Evolutionary conservation across 1,140 invertebrate species (phyloP), one percentile per base, ranked within the genome.

Genomic region (Polypedilum vanderplanki): DNA sequence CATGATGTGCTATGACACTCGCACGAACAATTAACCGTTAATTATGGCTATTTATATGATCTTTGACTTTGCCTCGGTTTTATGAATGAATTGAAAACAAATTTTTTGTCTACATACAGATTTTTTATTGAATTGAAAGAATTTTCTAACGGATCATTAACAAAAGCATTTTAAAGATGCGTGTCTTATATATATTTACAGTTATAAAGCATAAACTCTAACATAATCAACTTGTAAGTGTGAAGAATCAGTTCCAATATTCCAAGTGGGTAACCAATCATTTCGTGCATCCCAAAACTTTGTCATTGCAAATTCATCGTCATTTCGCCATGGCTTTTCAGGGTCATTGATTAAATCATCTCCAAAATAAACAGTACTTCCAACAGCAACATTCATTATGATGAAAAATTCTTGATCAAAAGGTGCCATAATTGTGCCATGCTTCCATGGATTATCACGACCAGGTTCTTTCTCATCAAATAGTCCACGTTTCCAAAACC

Each of bases 161-260:
- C 24, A 33, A 33, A 33, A 33, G 24, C 5, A 33, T 33, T 33
- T 5, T 33, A 33, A 33, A 33, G 24, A 33, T 9, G 8, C 41
- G 41, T 9, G 15, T 46, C 9, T 46, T 15, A 8, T 3, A 46
- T 3, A 57, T 12, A 57, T 4, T 0, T 57, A 57, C 10, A 46
- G 41, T 85, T 83, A 89, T 7, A 88, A 46, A 12, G 86, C 83
- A 78, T 81, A 88, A 15, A 89, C 85, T 80, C 80, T 80, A n/a
- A 89, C 79, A 77, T 87, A 87, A 78, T 90, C 87, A 15, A 90
- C 82, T 78, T 86, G 80, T 73, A 90, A 80, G 18, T 70, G 17
- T 41, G 85, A 82, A 7, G 83, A 83, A 20, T 85, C 81, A 9
- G 80, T 77, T 7, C 77, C 75, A 8, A 76, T 12, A 75, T 83